Conservation (phyloP, 2,797 vertebrate species). For the Hypotaenidia philippensis region DNA sequence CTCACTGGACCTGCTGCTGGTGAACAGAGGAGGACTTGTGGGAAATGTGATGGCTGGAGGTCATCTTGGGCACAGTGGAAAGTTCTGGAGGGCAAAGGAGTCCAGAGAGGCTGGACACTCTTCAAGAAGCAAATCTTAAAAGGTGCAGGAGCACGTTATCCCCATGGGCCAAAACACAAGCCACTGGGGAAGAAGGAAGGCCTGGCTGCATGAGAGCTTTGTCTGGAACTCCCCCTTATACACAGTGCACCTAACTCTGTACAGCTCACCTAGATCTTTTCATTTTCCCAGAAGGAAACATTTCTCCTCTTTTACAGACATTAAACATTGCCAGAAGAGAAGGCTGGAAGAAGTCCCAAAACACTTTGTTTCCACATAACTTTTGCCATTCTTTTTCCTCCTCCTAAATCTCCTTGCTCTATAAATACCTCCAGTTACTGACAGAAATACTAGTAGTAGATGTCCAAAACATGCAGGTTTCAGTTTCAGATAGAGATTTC, state of each 20-base stretch:
- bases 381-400: background rate
- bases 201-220: too few species aligned
- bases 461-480: background rate
- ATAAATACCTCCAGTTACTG: background rate
- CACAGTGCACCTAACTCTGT: background rate
- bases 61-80: too few species aligned
- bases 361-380: background rate
- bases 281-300: background rate
- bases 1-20: too few species aligned
- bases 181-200: too few species aligned
- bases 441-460: background rate
- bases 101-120: too few species aligned
- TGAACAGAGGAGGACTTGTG: too few species aligned
- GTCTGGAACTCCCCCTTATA: background rate
- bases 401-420: background rate
- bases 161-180: too few species aligned
- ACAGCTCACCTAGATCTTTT: background rate
- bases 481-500: background rate
- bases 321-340: background rate
- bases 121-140: too few species aligned
- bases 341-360: background rate
- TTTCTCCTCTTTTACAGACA: background rate
- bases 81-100: too few species aligned
- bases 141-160: too few species aligned
- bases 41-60: too few species aligned